Percentiles rank a stretch among this genome's conserved stretches.
phyloP scores from a whole-genome alignment of 2,113 vertebrate species.

The Ictalurus furcatus region DNA sequence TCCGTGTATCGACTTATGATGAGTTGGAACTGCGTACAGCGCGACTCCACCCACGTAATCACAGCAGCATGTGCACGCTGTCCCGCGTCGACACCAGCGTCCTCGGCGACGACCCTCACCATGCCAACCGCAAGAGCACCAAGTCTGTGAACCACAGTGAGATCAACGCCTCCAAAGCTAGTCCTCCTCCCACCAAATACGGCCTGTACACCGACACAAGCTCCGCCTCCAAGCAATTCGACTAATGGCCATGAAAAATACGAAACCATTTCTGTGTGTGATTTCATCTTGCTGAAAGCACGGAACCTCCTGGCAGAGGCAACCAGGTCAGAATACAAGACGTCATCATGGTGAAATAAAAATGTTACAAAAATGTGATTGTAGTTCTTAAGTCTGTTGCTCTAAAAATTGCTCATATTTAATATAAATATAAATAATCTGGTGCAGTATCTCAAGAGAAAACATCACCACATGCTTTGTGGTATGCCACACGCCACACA shows the following conservation, averaged over 20 bases:
- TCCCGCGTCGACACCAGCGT: constrained; percentile 67
- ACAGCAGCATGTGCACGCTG: constrained; percentile 74
- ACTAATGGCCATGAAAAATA: neutral
- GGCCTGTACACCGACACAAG: constrained; percentile 27
- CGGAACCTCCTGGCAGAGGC: neutral
- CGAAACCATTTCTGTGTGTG: neutral
- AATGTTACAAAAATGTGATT: neutral
- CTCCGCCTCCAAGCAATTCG: constrained; percentile 30
- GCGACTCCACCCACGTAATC: constrained; percentile 61
- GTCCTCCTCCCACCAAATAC: constrained; percentile 20
- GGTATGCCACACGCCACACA: too few relatives aligned
- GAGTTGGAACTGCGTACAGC: constrained; percentile 68
- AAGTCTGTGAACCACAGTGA: constrained; percentile 37
- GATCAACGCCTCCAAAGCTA: constrained; percentile 9
- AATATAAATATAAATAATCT: too few relatives aligned
- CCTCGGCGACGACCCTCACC: constrained; percentile 38
- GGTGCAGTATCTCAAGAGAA: too few relatives aligned
- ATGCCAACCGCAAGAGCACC: constrained; percentile 62
- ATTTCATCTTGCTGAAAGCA: neutral
- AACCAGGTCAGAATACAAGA: neutral
- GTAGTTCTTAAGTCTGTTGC: neutral
- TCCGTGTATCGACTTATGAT: constrained; percentile 65
- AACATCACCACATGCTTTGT: too few relatives aligned
- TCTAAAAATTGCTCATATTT: neutral
- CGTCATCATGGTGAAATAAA: neutral